Percentiles rank a stretch among this genome's conserved stretches.
Conservation (phyloP, 2,797 vertebrate species). For the Botia kubotai region DNA sequence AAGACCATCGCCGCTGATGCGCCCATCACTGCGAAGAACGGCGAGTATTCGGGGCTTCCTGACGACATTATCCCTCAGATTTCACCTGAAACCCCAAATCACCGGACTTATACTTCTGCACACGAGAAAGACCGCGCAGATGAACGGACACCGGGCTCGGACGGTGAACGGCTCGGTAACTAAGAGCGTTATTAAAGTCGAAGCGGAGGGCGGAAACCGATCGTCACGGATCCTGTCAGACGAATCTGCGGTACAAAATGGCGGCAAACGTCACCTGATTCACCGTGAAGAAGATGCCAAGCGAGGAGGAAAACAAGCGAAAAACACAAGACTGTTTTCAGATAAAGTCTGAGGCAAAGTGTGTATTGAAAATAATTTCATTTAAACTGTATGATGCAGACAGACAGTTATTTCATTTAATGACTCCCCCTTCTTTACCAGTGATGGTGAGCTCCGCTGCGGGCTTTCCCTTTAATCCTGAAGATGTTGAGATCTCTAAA, state of each 20-base stretch:
- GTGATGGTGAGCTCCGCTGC: slow-evolving; percentile 76
- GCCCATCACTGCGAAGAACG: slow-evolving; percentile 96
- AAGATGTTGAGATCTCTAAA: no score
- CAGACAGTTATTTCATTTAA: rapidly evolving
- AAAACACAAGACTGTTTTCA: no score
- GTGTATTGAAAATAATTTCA: no score
- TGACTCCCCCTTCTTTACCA: no score
- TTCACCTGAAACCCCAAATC: neutral
- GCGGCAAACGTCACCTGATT: slow-evolving; percentile 80
- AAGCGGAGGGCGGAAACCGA: neutral
- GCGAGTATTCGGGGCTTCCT: slow-evolving; percentile 83
- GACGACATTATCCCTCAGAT: slow-evolving; percentile 48
- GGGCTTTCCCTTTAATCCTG: no score
- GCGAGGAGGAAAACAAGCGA: slow-evolving; percentile 43
- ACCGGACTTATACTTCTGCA: slow-evolving; percentile 2
- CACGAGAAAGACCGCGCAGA: neutral
- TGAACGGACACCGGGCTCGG: neutral
- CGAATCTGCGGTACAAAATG: slow-evolving; percentile 47
- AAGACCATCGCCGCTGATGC: slow-evolving; percentile 95
- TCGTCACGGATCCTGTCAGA: slow-evolving; percentile 9
- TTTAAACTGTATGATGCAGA: neutral
- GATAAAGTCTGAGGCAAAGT: no score
- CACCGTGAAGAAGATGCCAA: slow-evolving; percentile 61
- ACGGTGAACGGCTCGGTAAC: neutral
- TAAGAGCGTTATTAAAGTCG: slow-evolving; percentile 1